A percentile compares a stretch with the other conserved stretches of the same genome.
These are phyloP conservation scores for Stylophora pistillata DNA, from an alignment of 64 coral and sea anemone genomes.

Conservation along the genomic window DNA sequence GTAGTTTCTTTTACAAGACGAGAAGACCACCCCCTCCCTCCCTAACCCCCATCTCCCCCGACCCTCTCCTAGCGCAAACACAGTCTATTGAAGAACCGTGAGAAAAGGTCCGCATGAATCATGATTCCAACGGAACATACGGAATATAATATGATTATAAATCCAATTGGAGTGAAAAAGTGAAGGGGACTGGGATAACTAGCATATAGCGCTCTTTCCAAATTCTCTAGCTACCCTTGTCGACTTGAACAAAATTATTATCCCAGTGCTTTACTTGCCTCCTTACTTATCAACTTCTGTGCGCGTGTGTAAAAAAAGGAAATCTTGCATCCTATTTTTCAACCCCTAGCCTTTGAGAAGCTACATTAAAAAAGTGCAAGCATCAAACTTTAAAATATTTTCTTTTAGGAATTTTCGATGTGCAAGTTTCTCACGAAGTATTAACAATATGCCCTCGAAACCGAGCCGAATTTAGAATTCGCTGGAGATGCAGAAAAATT, in stretches of 20 bases:
- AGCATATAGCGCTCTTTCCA: slow-evolving; percentile 7
- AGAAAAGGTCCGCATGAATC: slow-evolving; percentile 28
- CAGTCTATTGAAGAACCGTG: slow-evolving; percentile 6
- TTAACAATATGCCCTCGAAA: slow-evolving; percentile 39
- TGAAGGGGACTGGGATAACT: slow-evolving; percentile 7
- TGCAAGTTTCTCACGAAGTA: slow-evolving; percentile 8
- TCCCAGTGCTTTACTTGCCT: slow-evolving; percentile 24
- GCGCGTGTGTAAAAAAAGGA: not conserved
- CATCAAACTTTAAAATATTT: slow-evolving; percentile 9
- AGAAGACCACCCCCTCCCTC: slow-evolving; percentile 6
- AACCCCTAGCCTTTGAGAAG: not conserved
- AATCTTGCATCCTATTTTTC: slow-evolving; percentile 25
- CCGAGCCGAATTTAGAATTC: slow-evolving; percentile 56
- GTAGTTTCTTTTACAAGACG: slow-evolving; percentile 1
- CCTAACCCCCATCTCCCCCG: not conserved
- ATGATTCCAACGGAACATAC: not conserved
- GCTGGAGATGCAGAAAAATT: slow-evolving; percentile 54
- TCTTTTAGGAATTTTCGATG: slow-evolving; percentile 36
- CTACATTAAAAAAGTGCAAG: slow-evolving; percentile 16
- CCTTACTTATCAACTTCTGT: slow-evolving; percentile 17
- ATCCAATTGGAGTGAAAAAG: slow-evolving; percentile 10
- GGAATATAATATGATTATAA: no score
- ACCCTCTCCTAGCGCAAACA: not conserved
- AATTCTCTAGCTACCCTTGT: slow-evolving; percentile 23
- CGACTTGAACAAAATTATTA: slow-evolving; percentile 11